Conservation (phyloP, 2,113 vertebrate species). For the Myanophis thanlyinensis region DNA sequence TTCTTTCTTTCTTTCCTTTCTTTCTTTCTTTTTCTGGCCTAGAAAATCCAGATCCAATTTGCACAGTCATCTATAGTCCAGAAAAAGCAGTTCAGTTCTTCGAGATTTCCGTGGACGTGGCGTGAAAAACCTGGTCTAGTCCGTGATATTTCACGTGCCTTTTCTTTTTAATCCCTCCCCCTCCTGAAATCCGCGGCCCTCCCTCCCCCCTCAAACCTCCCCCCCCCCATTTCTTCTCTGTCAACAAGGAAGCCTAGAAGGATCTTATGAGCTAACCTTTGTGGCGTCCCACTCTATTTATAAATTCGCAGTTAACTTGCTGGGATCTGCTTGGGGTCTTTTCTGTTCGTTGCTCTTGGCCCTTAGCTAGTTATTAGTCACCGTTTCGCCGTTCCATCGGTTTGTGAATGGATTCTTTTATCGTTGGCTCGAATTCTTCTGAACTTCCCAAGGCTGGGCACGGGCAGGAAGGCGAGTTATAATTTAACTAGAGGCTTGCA, state of each 20-base stretch:
- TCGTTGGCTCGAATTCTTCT: not conserved
- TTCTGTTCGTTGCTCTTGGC: not conserved
- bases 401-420: not conserved
- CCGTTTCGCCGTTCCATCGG: not conserved
- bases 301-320: not conserved
- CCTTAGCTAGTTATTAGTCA: not conserved
- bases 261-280: not conserved
- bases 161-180: not conserved
- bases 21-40: no score
- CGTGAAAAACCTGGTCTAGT: not conserved
- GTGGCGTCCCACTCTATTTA: not conserved
- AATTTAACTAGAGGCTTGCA: not conserved
- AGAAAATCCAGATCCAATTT: not conserved
- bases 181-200: not conserved
- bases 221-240: not conserved
- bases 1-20: no score
- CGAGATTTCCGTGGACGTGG: not conserved
- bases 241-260: not conserved
- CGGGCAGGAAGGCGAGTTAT: not conserved
- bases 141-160: not conserved
- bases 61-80: not conserved
- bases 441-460: not conserved
- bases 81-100: not conserved
- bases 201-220: not conserved
- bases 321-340: not conserved